These are phyloP conservation scores for Tholera decimalis DNA, from an alignment of 2,888 invertebrate species.

Conservation along the genomic window DNA sequence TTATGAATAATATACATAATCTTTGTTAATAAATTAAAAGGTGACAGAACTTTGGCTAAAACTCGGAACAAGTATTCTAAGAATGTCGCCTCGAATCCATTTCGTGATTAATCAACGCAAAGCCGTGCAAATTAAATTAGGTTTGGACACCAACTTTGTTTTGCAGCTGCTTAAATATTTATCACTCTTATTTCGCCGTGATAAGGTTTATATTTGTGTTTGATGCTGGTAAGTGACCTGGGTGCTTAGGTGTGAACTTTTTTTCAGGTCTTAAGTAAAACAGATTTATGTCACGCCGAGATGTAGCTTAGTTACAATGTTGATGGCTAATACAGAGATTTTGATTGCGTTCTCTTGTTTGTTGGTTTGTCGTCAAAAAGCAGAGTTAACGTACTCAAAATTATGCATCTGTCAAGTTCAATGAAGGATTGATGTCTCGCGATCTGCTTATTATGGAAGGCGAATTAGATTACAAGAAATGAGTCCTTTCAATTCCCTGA, in stretches of 20 bases:
- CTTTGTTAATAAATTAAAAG: constrained; percentile 54
- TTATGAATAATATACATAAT: constrained; percentile 57
- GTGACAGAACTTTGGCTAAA: constrained; percentile 51
- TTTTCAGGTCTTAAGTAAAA: constrained; percentile 70
- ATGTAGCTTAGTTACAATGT: constrained; percentile 43
- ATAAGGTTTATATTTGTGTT: constrained; percentile 35
- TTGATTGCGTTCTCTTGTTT: constrained; percentile 35
- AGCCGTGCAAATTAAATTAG: constrained; percentile 83
- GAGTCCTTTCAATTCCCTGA: no score
- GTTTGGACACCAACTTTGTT: constrained; percentile 30
- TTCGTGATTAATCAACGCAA: constrained; percentile 80
- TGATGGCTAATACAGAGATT: constrained; percentile 56
- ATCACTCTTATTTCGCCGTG: fast-evolving
- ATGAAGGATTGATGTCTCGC: background rate
- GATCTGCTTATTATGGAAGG: background rate
- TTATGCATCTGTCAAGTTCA: background rate
- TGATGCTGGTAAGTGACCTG: background rate
- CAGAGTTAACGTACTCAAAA: background rate
- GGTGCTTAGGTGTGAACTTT: constrained; percentile 73
- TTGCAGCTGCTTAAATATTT: background rate
- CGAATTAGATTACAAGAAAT: background rate
- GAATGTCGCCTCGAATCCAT: constrained; percentile 73
- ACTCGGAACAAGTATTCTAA: constrained; percentile 67
- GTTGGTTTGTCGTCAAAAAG: constrained; percentile 17
- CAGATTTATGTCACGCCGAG: constrained; percentile 80